These are phyloP conservation scores for Tridacna crocea DNA, from an alignment of 2,888 invertebrate species.

Conservation along the genomic window DNA sequence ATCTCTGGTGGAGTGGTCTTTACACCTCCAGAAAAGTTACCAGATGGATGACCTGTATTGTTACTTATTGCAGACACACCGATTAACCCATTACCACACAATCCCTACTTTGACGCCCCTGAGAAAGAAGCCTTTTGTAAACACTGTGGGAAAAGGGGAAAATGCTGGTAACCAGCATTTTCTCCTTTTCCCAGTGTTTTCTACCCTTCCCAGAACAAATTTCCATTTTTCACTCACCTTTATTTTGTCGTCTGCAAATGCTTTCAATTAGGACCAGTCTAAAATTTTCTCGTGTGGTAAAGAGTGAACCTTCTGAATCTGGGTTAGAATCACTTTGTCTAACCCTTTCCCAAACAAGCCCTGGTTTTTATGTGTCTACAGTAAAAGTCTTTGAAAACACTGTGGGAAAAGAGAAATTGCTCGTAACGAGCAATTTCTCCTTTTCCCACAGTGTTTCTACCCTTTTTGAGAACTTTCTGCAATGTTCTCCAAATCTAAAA, in stretches of 20 bases:
- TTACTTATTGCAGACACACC: not conserved
- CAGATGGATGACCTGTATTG: too few species aligned
- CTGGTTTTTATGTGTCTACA: too few species aligned
- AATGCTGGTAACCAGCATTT: not conserved
- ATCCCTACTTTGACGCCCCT: not conserved
- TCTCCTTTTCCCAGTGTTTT: not conserved
- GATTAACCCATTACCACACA: constrained; percentile 1
- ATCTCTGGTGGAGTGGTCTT: too few species aligned
- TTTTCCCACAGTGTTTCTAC: not conserved
- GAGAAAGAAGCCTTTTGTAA: not conserved
- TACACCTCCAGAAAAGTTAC: too few species aligned
- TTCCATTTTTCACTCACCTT: too few species aligned
- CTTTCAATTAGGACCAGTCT: too few species aligned
- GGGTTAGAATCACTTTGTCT: not conserved
- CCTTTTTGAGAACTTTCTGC: too few species aligned
- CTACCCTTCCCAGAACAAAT: too few species aligned
- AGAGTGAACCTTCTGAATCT: not conserved
- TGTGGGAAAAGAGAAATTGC: not conserved
- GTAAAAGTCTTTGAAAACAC: too few species aligned
- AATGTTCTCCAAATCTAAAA: too few species aligned
- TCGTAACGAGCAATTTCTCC: not conserved
- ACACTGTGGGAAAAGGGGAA: not conserved
- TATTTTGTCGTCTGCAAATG: too few species aligned
- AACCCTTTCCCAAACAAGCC: too few species aligned
- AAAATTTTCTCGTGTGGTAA: not conserved